Base-by-base conservation (phyloP, 2,797 vertebrate genomes). In the Lepus oiostolus region DNA sequence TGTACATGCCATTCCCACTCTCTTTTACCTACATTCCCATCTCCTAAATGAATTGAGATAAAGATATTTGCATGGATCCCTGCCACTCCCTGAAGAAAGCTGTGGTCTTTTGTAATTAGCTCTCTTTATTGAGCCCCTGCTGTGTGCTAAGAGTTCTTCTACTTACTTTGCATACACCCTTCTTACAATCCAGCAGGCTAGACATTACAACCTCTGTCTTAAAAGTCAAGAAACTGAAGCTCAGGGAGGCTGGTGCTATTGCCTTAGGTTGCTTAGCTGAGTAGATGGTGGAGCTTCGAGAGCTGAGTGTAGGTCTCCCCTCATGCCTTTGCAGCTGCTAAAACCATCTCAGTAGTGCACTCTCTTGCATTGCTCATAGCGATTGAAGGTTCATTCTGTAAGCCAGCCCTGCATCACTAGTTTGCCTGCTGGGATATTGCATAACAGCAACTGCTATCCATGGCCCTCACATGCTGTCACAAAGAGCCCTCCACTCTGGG, bases 401-500 rank as follows among this genome's bases (percentile, higher is more conserved):
- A 79, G 13, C n/a, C 62, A 67, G 24, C 32, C 50, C 38, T n/a
- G 17, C 19, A 2, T 84, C 84, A n/a, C 14, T 63, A 83, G 35
- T 21, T 42, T 35, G n/a, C 26, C 76, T 47, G 4, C 2, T 54
- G 26, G 35, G 80, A 72, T 35, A 65, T 54, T 60, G 47, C 26
- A 42, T 2, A 77, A 52, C 22, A 75, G 75, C 82, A 85, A 3
- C 42, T 81, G 60, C 62, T 58, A 32, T n/a, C 58, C 35, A 3
- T 67, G 63, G 71, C n/a, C 71, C 28, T 90, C 88, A 50, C 0
- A 0, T 70, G 50, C 85, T 86, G 71, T 89, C 95, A 85, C n/a
- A 76, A 94, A 85, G n/a, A 32, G 5, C 50, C 32, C 62, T 95
- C 91, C 63, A 32, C 60, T 94, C 88, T 71, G 21, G 24, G 21